Evolutionary conservation across 1,140 invertebrate genomes (phyloP).

Genomic region (Dinoponera quadriceps): DNA sequence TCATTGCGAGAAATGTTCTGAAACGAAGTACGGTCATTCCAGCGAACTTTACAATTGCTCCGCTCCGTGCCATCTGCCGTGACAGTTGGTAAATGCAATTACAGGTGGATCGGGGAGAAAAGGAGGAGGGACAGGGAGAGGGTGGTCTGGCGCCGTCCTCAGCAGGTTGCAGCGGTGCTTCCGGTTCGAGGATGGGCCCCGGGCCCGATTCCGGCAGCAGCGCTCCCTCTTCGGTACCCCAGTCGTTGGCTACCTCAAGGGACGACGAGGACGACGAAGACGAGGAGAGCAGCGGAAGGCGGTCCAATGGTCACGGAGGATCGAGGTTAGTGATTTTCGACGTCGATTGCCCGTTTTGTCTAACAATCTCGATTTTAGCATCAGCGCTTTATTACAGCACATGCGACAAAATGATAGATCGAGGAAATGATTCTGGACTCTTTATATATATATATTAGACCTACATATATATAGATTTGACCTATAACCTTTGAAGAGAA

Average conservation of each 20-base stretch:
- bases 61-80: no score
- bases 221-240: constrained; percentile 83
- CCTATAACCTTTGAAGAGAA: no score
- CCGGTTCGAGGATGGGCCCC: constrained; percentile 83
- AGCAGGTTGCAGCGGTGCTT: constrained; percentile 77
- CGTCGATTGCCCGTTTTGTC: neutral
- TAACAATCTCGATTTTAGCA: neutral
- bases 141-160: constrained; percentile 79
- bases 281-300: constrained; percentile 82
- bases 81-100: neutral
- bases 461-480: no score
- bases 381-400: neutral
- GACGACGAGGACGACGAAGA: constrained; percentile 84
- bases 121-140: constrained; percentile 83
- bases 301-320: constrained; percentile 81
- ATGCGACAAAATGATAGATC: neutral
- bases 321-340: constrained; percentile 74
- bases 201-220: constrained; percentile 84
- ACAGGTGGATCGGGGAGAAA: constrained; percentile 84
- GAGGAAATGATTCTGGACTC: neutral
- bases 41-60: no score
- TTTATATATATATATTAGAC: no score
- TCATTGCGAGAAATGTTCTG: no score
- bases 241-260: constrained; percentile 83
- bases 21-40: no score